Evolutionary conservation across 2,113 vertebrate genomes (phyloP).

Genomic region (Toxotes chatareus): DNA sequence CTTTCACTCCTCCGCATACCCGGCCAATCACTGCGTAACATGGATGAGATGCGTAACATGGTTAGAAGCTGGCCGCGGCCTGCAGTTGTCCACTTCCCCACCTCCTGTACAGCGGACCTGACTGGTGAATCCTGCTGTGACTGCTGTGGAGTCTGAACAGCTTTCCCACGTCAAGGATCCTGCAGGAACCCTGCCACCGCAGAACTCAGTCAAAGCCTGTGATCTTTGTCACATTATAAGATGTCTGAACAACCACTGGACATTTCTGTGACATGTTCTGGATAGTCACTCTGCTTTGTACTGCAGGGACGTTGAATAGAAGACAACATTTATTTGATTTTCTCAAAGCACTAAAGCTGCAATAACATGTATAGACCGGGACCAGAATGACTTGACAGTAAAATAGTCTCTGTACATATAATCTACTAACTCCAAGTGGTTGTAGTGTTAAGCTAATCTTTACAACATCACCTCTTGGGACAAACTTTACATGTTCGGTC

Average conservation of each 20-base stretch:
- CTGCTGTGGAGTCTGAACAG: neutral
- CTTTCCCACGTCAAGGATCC: neutral
- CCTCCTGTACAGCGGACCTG: neutral
- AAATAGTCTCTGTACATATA: neutral
- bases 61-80: conserved; percentile 4
- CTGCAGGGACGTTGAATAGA: neutral
- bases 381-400: neutral
- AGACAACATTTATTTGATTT: neutral
- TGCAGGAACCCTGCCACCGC: neutral
- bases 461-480: neutral
- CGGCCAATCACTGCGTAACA: neutral
- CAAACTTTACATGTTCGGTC: neutral
- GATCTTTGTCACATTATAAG: neutral
- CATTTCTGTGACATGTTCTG: neutral
- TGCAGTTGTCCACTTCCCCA: neutral
- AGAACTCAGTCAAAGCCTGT: neutral
- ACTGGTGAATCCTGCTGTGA: neutral
- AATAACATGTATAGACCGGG: neutral
- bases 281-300: neutral
- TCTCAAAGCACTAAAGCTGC: too few species aligned
- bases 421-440: neutral
- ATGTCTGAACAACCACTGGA: neutral
- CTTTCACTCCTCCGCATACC: neutral
- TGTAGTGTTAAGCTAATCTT: neutral
- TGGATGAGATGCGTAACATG: neutral